Evolutionary conservation across 2,888 invertebrate species (phyloP).

Genomic region (Cyaniris semiargus): DNA sequence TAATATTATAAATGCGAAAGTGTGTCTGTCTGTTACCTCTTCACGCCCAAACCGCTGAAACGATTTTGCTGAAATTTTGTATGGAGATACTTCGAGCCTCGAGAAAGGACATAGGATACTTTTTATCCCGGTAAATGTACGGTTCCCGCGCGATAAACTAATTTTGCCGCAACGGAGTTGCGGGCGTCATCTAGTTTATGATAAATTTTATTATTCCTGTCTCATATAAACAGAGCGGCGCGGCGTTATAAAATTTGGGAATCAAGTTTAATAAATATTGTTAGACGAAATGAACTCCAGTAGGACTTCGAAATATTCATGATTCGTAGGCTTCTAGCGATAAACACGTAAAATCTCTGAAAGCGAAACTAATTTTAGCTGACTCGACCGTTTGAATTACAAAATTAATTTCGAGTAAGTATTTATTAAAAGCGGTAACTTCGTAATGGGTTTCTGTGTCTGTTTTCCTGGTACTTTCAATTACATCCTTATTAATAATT

Average conservation of each 20-base stretch:
- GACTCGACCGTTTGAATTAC: conserved; percentile 6
- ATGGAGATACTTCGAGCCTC: no score
- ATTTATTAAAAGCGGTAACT: not conserved
- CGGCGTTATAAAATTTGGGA: not conserved
- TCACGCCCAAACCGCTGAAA: no score
- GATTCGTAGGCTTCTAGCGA: not conserved
- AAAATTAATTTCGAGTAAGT: not conserved
- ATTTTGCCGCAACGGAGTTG: not conserved
- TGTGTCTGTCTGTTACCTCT: no score
- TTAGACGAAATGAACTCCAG: not conserved
- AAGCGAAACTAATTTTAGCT: conserved; percentile 10
- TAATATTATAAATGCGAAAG: no score
- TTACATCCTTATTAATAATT: not conserved
- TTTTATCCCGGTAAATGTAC: no score
- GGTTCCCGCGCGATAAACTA: not conserved
- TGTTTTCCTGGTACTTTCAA: not conserved
- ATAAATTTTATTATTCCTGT: not conserved
- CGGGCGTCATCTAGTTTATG: not conserved
- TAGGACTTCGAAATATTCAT: not conserved
- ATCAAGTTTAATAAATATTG: not conserved
- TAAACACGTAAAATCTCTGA: not conserved
- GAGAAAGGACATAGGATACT: no score
- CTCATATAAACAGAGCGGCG: not conserved
- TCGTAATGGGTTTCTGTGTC: not conserved
- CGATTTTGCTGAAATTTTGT: no score